phyloP scores from a whole-genome alignment of 2,888 invertebrate genomes.

The Sylvicola cinctus region DNA sequence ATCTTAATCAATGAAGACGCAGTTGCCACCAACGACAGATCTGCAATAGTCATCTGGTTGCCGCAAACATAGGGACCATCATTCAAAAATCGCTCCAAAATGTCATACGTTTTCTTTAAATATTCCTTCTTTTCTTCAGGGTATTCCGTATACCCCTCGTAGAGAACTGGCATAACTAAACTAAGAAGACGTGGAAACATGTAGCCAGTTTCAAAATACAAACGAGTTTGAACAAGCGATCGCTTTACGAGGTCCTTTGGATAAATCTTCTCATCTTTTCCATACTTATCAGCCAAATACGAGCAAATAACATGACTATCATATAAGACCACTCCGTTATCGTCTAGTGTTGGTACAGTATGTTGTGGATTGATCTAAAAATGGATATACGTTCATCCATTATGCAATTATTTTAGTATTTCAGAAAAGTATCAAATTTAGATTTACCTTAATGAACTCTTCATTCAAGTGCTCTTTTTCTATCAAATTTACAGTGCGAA shows the following conservation, averaged over 20 bases:
- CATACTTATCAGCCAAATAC: constrained; percentile 38
- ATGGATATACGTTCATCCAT: too few species aligned
- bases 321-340: constrained; percentile 30
- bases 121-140: constrained; percentile 28
- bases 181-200: constrained; percentile 21
- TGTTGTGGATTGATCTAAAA: constrained; percentile 38
- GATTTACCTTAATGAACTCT: constrained; percentile 19
- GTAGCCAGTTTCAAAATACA: constrained; percentile 23
- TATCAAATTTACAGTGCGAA: constrained; percentile 22
- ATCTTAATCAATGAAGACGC: constrained; percentile 26
- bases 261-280: constrained; percentile 28
- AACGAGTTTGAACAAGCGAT: constrained; percentile 19
- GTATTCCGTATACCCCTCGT: constrained; percentile 26
- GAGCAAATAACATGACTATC: constrained; percentile 46
- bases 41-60: constrained; percentile 26
- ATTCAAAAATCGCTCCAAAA: constrained; percentile 25
- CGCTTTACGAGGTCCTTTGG: constrained; percentile 21
- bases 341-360: constrained; percentile 38
- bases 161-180: constrained; percentile 20
- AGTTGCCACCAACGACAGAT: constrained; percentile 27
- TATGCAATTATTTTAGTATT: too few species aligned
- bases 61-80: constrained; percentile 25
- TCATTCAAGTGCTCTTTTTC: constrained; percentile 21
- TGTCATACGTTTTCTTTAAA: constrained; percentile 27
- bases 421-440: too few species aligned